Conservation (phyloP, 2,797 vertebrate species). For the Novumbra hubbsi region DNA sequence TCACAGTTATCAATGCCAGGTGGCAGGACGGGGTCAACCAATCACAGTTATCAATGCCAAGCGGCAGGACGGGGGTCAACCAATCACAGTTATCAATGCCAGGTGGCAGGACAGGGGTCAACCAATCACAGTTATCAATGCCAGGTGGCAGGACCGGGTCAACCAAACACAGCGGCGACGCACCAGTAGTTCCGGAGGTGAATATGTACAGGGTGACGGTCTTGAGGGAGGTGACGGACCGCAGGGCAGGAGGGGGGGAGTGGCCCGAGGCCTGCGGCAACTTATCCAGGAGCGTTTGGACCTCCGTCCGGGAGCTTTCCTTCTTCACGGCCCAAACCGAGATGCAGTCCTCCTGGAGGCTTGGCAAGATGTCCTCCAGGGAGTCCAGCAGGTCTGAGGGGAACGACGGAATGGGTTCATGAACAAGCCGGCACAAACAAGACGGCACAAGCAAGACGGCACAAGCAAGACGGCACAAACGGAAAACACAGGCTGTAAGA, state of each 20-base stretch:
- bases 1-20: no score
- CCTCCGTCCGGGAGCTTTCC: conserved; percentile 42
- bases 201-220: conserved; percentile 88
- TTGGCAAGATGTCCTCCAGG: conserved; percentile 75
- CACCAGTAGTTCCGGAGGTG: conserved; percentile 92
- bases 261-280: conserved; percentile 66
- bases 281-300: conserved; percentile 70
- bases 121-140: no score
- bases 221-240: conserved; percentile 65
- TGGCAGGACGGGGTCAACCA: no score
- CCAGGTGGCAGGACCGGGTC: no score
- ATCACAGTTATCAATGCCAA: no score
- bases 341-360: conserved; percentile 72
- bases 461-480: neutral
- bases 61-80: no score
- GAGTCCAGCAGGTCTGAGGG: conserved; percentile 74
- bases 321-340: conserved; percentile 79
- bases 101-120: no score
- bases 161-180: conserved; percentile 16
- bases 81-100: no score
- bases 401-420: neutral
- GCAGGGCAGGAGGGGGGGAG: conserved; percentile 67
- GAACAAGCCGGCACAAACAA: neutral
- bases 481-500: neutral
- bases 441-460: neutral